A percentile compares a stretch with the other conserved stretches of the same genome.
Evolutionary conservation across 2,888 invertebrate genomes (phyloP).

Genomic region (Argyresthia goedartella): DNA sequence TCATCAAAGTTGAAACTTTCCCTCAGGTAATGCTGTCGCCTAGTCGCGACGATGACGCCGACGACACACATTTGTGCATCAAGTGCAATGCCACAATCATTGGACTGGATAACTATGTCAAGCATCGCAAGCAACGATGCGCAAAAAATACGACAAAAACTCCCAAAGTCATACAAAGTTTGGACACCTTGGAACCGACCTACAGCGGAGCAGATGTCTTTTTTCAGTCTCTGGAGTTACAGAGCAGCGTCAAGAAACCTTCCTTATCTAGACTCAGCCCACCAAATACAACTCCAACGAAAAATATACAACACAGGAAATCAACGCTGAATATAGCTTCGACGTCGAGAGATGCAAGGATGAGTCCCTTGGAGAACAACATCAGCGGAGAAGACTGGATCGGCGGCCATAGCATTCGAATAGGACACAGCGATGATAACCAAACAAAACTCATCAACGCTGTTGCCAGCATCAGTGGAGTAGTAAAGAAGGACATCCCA

Average conservation of each 20-base stretch:
- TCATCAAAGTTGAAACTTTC: conserved; percentile 13
- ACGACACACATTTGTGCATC: conserved; percentile 90
- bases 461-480: conserved; percentile 73
- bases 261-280: conserved; percentile 62
- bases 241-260: conserved; percentile 77
- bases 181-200: conserved; percentile 51
- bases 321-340: conserved; percentile 33
- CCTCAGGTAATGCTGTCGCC: conserved; percentile 63
- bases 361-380: conserved; percentile 51
- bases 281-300: conserved; percentile 44
- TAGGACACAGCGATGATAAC: conserved; percentile 67
- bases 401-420: conserved; percentile 69
- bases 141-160: conserved; percentile 33
- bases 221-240: conserved; percentile 85
- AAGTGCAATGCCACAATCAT: conserved; percentile 86
- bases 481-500: conserved; percentile 62
- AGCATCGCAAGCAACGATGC: conserved; percentile 83
- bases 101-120: conserved; percentile 89
- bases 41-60: conserved; percentile 74
- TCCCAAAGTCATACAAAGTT: conserved; percentile 35
- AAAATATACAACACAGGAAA: conserved; percentile 35
- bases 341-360: conserved; percentile 41
- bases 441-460: conserved; percentile 75
- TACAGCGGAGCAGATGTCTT: conserved; percentile 86
- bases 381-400: conserved; percentile 73